Evolutionary conservation across 2,113 vertebrate species (phyloP).

Genomic region (Syrrhaptes paradoxus): DNA sequence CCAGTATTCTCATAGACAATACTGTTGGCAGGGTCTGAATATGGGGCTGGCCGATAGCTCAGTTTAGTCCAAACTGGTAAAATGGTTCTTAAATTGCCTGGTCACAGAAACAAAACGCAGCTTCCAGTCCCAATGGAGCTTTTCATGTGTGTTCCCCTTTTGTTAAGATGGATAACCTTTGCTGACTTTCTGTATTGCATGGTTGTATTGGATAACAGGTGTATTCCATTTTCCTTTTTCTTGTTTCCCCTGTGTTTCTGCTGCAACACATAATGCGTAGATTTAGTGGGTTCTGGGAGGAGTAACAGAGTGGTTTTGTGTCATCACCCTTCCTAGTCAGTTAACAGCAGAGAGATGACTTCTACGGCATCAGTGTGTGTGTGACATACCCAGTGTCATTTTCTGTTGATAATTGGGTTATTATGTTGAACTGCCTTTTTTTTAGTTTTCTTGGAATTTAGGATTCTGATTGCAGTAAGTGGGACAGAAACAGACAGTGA

Average conservation of each 20-base stretch:
- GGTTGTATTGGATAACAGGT: not conserved
- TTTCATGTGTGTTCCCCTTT: not conserved
- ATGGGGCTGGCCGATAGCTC: not conserved
- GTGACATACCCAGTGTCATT: not conserved
- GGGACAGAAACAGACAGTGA: not conserved
- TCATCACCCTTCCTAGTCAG: not conserved
- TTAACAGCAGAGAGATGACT: not conserved
- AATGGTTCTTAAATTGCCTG: fast-evolving
- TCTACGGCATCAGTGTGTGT: not conserved
- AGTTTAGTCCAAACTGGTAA: not conserved
- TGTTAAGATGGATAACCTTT: not conserved
- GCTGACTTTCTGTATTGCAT: not conserved
- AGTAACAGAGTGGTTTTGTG: not conserved
- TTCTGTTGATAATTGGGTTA: not conserved
- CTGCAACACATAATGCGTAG: not conserved
- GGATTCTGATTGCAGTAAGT: not conserved
- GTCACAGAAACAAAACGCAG: not conserved
- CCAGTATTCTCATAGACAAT: not conserved
- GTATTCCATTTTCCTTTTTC: not conserved
- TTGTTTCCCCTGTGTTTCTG: not conserved
- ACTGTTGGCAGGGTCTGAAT: not conserved
- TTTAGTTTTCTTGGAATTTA: not conserved
- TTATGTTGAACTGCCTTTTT: not conserved
- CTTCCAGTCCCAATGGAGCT: not conserved
- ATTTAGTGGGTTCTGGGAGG: not conserved